Percentiles rank a stretch among this genome's conserved stretches.
Evolutionary conservation across 2,113 vertebrate species (phyloP).

Genomic region (Aramus guarauna): DNA sequence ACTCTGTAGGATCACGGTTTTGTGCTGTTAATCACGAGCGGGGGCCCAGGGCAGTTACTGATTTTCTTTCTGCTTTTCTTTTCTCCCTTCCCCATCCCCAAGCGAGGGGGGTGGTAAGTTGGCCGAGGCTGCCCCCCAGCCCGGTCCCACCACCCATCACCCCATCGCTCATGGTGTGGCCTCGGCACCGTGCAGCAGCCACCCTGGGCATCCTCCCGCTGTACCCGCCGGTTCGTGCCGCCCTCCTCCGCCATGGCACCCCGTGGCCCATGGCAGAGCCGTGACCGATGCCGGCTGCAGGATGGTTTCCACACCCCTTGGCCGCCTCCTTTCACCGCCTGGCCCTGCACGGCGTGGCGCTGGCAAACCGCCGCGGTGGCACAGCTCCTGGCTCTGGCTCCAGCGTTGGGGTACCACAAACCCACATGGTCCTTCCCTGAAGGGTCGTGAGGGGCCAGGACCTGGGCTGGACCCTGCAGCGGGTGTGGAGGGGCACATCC

Average conservation of each 20-base stretch:
- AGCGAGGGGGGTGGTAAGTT: not conserved
- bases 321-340: not conserved
- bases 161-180: not conserved
- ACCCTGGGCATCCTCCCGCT: too few relatives aligned
- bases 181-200: rapidly evolving
- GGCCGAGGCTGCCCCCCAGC: not conserved
- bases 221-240: rapidly evolving
- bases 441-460: rapidly evolving
- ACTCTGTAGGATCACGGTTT: not conserved
- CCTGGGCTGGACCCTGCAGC: not conserved
- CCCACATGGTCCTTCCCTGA: not conserved
- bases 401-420: not conserved
- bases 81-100: not conserved
- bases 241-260: not conserved
- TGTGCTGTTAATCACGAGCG: not conserved
- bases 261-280: not conserved
- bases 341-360: not conserved
- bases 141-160: not conserved
- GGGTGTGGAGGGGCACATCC: too few relatives aligned
- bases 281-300: rapidly evolving
- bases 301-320: not conserved
- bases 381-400: not conserved
- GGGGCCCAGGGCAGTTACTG: not conserved
- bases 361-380: not conserved
- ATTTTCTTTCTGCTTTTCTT: not conserved